A percentile compares a stretch with the other conserved stretches of the same genome.
Evolutionary conservation across 2,888 invertebrate genomes (phyloP).

Genomic region (Rhogogaster chlorosoma): DNA sequence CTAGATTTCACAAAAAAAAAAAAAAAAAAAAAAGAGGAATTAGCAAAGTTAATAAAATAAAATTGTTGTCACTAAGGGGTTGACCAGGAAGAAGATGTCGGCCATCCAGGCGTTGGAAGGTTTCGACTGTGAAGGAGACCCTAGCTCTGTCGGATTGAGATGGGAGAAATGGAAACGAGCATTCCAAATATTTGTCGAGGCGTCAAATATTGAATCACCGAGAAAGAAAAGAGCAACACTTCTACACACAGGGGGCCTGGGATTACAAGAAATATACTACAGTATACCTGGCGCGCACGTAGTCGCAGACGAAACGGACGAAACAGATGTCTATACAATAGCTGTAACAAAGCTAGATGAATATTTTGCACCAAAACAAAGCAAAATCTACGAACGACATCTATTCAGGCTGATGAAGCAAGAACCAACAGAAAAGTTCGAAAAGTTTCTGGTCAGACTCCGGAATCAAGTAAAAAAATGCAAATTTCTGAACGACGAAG

Average conservation of each 20-base stretch:
- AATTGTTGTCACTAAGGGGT: no score
- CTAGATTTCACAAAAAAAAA: no score
- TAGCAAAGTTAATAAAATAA: no score
- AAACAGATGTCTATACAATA: conserved; percentile 53
- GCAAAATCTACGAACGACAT: conserved; percentile 64
- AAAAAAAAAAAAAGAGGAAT: no score
- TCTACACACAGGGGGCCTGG: conserved; percentile 63
- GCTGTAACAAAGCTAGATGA: conserved; percentile 60
- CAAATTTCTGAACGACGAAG: conserved; percentile 41
- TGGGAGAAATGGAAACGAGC: conserved; percentile 67
- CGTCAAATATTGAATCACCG: background rate
- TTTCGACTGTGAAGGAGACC: conserved; percentile 63
- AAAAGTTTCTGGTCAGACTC: conserved; percentile 66
- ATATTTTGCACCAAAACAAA: conserved; percentile 60
- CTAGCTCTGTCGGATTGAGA: conserved; percentile 58
- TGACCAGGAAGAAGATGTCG: background rate
- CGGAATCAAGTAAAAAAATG: conserved; percentile 58
- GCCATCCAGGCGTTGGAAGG: background rate
- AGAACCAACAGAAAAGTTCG: conserved; percentile 67
- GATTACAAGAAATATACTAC: conserved; percentile 64
- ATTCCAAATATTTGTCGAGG: conserved; percentile 6
- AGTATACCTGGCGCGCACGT: conserved; percentile 62
- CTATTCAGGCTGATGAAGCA: conserved; percentile 64
- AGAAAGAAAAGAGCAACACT: conserved; percentile 63
- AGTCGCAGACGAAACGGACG: background rate